These are phyloP conservation scores for Rhombomys opimus DNA, from an alignment of 2,113 vertebrate species.

Conservation along the genomic window DNA sequence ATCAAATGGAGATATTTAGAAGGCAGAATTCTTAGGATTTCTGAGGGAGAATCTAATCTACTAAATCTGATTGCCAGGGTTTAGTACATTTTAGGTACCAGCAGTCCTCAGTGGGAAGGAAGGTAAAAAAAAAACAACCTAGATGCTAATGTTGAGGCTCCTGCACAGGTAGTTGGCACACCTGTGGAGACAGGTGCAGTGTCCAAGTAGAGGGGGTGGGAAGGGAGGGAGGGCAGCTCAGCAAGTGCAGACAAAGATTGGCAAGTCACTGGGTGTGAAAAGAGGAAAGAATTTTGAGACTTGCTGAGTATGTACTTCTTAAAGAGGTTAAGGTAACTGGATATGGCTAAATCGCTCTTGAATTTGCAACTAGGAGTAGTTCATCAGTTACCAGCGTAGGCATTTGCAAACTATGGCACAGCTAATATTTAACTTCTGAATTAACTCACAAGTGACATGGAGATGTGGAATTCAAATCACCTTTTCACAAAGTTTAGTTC, in stretches of 20 bases:
- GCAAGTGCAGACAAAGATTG: not conserved
- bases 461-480: not conserved
- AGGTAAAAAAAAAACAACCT: not conserved
- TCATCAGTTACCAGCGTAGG: not conserved
- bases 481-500: not conserved
- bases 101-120: not conserved
- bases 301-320: not conserved
- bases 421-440: not conserved
- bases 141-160: not conserved
- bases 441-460: not conserved
- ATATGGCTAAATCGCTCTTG: not conserved
- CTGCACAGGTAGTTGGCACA: not conserved
- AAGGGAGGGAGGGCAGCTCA: not conserved
- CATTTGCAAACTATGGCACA: not conserved
- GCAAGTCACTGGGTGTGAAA: not conserved
- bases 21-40: not conserved
- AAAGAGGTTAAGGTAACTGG: not conserved
- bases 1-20: not conserved
- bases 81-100: not conserved
- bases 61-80: not conserved
- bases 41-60: not conserved
- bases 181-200: no score
- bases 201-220: not conserved
- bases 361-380: not conserved
- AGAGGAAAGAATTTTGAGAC: slow-evolving; percentile 17